These are phyloP conservation scores for Pararge aegeria DNA, from an alignment of 1,140 invertebrate genomes.

Conservation along the genomic window DNA sequence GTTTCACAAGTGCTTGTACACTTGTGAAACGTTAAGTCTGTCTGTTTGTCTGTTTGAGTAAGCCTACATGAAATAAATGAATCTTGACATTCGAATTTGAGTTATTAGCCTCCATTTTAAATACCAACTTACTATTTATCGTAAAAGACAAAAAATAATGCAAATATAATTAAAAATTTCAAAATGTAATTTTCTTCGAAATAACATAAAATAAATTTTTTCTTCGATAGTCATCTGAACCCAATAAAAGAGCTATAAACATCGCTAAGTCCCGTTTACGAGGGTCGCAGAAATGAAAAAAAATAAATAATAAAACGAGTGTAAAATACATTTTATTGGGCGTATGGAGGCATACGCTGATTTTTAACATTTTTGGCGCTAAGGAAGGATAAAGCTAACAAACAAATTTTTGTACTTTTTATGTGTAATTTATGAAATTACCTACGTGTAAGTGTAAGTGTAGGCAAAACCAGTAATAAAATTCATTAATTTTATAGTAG, in stretches of 20 bases:
- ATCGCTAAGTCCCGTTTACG: background rate
- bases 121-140: no score
- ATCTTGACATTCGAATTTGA: no score
- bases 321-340: constrained; percentile 1
- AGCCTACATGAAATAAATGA: no score
- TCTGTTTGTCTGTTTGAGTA: no score
- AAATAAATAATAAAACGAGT: background rate
- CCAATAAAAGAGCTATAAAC: background rate
- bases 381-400: background rate
- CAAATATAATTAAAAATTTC: background rate
- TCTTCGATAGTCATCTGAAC: background rate
- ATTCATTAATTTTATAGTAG: no score
- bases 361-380: background rate
- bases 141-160: background rate
- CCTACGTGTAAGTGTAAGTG: no score
- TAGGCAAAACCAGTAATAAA: no score
- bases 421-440: no score
- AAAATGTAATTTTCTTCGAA: background rate
- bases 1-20: no score
- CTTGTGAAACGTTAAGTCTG: no score
- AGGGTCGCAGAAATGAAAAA: background rate
- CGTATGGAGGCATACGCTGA: background rate
- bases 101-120: no score
- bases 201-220: constrained; percentile 2
- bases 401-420: no score